These are phyloP conservation scores for Struthidea cinerea DNA, from an alignment of 2,113 vertebrate genomes.

Conservation along the genomic window DNA sequence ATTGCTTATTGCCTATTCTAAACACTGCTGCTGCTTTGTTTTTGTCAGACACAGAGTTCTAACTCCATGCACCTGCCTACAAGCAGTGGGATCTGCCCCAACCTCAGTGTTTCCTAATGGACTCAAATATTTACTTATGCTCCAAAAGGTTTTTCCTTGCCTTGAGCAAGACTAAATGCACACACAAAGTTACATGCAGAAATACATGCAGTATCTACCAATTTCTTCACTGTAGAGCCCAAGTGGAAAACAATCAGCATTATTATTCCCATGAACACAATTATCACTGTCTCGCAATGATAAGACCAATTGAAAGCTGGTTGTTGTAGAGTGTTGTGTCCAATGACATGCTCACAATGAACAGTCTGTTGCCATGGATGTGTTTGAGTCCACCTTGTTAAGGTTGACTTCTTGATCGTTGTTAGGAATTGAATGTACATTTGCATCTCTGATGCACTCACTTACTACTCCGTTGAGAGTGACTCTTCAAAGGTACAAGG, in stretches of 20 bases:
- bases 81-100: background rate
- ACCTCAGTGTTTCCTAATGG: background rate
- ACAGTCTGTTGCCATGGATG: background rate
- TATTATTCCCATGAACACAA: background rate
- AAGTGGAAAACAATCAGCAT: background rate
- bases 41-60: background rate
- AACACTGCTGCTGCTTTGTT: background rate
- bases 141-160: background rate
- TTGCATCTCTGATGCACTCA: background rate
- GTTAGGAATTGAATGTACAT: background rate
- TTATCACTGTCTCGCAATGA: background rate
- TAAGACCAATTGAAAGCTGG: background rate
- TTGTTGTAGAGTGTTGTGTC: background rate
- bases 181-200: background rate
- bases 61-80: background rate
- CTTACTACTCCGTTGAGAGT: background rate
- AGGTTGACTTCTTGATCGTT: background rate
- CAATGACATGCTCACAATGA: rapidly evolving
- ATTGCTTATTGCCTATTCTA: background rate
- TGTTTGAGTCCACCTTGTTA: background rate
- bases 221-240: background rate
- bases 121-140: background rate
- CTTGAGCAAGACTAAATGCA: background rate
- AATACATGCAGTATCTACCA: background rate
- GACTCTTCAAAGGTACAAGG: background rate